Evolutionary conservation across 2,888 invertebrate genomes (phyloP).

Genomic region (Notodonta dromedarius): DNA sequence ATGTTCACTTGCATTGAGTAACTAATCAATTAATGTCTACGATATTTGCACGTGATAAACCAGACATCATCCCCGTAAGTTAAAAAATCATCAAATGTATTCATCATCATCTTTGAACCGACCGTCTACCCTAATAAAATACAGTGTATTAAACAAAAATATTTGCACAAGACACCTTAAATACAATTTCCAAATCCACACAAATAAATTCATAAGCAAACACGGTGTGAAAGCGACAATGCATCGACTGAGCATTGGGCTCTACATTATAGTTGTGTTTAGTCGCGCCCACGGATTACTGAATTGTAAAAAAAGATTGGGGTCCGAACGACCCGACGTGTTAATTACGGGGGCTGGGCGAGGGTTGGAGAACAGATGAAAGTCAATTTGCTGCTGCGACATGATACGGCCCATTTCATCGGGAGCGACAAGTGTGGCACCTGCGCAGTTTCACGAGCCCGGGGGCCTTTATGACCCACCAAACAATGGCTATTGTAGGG

Average conservation of each 20-base stretch:
- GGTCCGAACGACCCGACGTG: constrained; percentile 77
- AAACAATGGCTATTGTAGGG: constrained; percentile 53
- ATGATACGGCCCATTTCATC: constrained; percentile 87
- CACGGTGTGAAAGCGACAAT: constrained; percentile 46
- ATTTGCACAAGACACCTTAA: not conserved
- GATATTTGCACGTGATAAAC: no score
- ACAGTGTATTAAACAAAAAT: constrained; percentile 8
- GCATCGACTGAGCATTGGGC: constrained; percentile 58
- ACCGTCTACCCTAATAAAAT: no score
- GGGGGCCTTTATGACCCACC: constrained; percentile 63
- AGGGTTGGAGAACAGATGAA: constrained; percentile 79
- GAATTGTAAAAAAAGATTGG: constrained; percentile 81
- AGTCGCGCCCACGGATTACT: constrained; percentile 81
- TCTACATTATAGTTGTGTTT: constrained; percentile 60
- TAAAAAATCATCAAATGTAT: no score
- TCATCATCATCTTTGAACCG: no score
- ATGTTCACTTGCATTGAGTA: no score
- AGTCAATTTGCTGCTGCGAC: constrained; percentile 87
- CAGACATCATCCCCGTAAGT: no score
- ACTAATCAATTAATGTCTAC: no score
- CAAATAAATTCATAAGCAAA: constrained; percentile 40
- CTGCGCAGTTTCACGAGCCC: constrained; percentile 72
- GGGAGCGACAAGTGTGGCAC: constrained; percentile 80
- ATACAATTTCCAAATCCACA: constrained; percentile 6
- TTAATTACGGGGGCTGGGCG: constrained; percentile 83